Percentiles rank a stretch among this genome's conserved stretches.
These are phyloP conservation scores for Pygocentrus nattereri DNA, from an alignment of 2,797 vertebrate species.

Conservation along the genomic window DNA sequence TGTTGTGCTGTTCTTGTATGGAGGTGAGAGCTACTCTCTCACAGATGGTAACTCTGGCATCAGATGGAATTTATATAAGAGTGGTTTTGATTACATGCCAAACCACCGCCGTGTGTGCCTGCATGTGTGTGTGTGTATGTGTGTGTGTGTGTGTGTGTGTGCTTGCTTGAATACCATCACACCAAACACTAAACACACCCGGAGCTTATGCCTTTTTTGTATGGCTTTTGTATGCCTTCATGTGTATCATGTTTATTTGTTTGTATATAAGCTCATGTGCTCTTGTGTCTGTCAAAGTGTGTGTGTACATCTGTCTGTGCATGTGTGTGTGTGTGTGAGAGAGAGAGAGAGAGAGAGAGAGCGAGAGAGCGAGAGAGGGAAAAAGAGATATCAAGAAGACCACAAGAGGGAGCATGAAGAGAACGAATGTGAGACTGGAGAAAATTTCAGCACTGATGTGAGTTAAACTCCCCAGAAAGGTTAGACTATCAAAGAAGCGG, in stretches of 20 bases:
- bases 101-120: conserved; percentile 76
- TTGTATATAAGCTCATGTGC: conserved; percentile 30
- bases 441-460: conserved; percentile 48
- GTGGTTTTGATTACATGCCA: conserved; percentile 90
- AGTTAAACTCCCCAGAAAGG: conserved; percentile 33
- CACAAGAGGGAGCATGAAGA: conserved; percentile 65
- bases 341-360: conserved; percentile 60
- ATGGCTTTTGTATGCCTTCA: conserved; percentile 25
- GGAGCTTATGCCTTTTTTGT: conserved; percentile 13
- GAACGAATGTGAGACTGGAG: conserved; percentile 66
- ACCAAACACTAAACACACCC: conserved; percentile 47
- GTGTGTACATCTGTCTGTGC: conserved; percentile 18
- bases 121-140: conserved; percentile 29
- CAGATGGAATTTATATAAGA: conserved; percentile 94
- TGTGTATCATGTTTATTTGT: conserved; percentile 67
- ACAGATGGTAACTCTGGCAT: conserved; percentile 92
- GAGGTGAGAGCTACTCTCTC: conserved; percentile 86
- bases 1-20: conserved; percentile 75
- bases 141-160: conserved; percentile 59
- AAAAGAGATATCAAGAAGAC: conserved; percentile 55
- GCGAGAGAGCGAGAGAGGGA: conserved; percentile 71
- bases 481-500: conserved; percentile 17
- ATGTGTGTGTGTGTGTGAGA: conserved; percentile 5
- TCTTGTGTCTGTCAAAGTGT: background rate
- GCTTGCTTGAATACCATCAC: conserved; percentile 88